These are phyloP conservation scores for Willowsia nigromaculata DNA, from an alignment of 2,888 invertebrate genomes.

Conservation along the genomic window DNA sequence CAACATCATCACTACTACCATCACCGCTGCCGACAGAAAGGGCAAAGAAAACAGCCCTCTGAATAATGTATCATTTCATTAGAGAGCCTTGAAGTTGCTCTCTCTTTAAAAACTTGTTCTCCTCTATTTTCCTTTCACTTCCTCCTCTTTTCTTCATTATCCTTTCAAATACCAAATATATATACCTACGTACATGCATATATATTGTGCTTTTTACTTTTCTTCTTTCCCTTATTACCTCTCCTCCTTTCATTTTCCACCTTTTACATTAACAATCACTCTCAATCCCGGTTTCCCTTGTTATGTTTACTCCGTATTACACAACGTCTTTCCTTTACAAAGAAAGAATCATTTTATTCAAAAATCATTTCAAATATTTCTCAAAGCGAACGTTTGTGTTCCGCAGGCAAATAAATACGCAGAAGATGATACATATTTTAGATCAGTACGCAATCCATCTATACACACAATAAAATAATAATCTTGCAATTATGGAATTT, in stretches of 20 bases:
- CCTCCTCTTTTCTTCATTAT: slow-evolving; percentile 65
- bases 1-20: slow-evolving; percentile 3
- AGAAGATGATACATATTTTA: not conserved
- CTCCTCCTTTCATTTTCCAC: slow-evolving; percentile 26
- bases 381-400: not conserved
- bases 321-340: not conserved
- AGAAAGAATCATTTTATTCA: not conserved
- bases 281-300: not conserved
- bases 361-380: slow-evolving; percentile 10
- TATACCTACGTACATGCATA: slow-evolving; percentile 18
- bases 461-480: not conserved
- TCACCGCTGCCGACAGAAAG: not conserved
- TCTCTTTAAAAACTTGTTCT: slow-evolving; percentile 29
- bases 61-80: slow-evolving; percentile 79
- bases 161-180: slow-evolving; percentile 9
- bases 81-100: slow-evolving; percentile 67
- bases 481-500: not conserved
- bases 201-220: slow-evolving; percentile 53
- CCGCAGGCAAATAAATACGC: slow-evolving; percentile 7
- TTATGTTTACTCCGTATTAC: not conserved
- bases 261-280: slow-evolving; percentile 30
- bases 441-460: not conserved
- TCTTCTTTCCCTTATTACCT: slow-evolving; percentile 1
- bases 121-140: slow-evolving; percentile 50
- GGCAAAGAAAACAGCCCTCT: slow-evolving; percentile 72